Conservation (phyloP, 2,888 invertebrate genomes). For the Folsomia candida region DNA sequence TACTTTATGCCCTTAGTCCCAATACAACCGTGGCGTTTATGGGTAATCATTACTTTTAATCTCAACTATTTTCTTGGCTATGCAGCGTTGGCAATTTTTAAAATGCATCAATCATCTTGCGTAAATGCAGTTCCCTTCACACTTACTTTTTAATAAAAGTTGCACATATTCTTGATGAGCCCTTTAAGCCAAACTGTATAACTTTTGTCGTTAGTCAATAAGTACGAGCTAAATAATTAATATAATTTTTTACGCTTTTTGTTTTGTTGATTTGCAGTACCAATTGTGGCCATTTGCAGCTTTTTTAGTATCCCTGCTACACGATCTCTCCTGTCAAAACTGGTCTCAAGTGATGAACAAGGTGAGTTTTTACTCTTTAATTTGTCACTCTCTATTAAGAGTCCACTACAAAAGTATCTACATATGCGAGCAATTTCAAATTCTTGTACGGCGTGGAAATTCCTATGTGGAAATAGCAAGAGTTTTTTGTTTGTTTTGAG, state of each 20-base stretch:
- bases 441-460: neutral
- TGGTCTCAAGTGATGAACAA: constrained; percentile 55
- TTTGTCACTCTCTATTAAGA: neutral
- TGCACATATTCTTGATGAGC: too few species aligned
- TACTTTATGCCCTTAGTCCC: constrained; percentile 53
- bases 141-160: too few species aligned
- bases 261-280: constrained; percentile 51
- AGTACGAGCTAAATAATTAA: too few species aligned
- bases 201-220: too few species aligned
- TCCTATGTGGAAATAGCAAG: too few species aligned
- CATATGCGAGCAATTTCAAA: neutral
- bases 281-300: constrained; percentile 53
- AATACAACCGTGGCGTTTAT: constrained; percentile 53
- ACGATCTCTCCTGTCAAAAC: constrained; percentile 55
- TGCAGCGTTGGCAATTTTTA: too few species aligned
- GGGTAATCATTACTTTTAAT: constrained; percentile 51
- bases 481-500: too few species aligned
- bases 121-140: too few species aligned
- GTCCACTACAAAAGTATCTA: too few species aligned
- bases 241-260: too few species aligned
- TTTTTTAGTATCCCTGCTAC: constrained; percentile 55
- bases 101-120: neutral
- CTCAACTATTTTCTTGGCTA: constrained; percentile 2
- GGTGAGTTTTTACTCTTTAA: constrained; percentile 51
- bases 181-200: too few species aligned